Evolutionary conservation across 2,888 invertebrate species (phyloP), one percentile per base, ranked within the genome.

Genomic region (Chrysomela aeneicollis): DNA sequence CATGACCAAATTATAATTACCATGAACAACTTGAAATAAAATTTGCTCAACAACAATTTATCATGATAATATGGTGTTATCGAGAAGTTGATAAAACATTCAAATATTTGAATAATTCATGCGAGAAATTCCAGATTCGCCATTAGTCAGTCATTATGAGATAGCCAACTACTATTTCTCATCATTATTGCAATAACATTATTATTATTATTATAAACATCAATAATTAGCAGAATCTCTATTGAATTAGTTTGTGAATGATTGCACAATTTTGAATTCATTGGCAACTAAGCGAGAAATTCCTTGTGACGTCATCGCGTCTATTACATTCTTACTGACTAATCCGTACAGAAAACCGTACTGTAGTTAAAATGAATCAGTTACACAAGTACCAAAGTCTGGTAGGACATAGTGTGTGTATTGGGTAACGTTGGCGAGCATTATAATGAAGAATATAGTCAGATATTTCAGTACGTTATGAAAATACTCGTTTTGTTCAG

Each of bases 301-400:
- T 42, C 15, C 42, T 42, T n/a, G 15, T 42, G 42, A 42, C 42
- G 42, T 42, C 42, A 42, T 42, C 42, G 42, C n/a, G 6, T 42
- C 42, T 42, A n/a, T 42, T 42, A 37, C 37, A 54, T 54, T 54
- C 54, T 54, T 18, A 37, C 54, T 55, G 55, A 55, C 55, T 55
- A 42, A 55, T 55, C 46, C 55, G 17, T 46, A 46, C n/a, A 35
- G 35, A 35, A n/a, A 42, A 42, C 42, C 42, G n/a, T 42, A 42
- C 15, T 42, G 42, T 3, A 42, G 42, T 42, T 42, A 15, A n/a
- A 15, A 15, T 42, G 12, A 42, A 42, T 42, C 3, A 15, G 42
- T 15, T 42, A 42, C 42, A 42, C 42, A 42, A 42, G 42, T 42
- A 15, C 4, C 42, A 4, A 42, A n/a, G n/a, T 42, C 15, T 15